Evolutionary conservation across 2,797 vertebrate species (phyloP).

Genomic region (Melanotaenia parkinsoni): DNA sequence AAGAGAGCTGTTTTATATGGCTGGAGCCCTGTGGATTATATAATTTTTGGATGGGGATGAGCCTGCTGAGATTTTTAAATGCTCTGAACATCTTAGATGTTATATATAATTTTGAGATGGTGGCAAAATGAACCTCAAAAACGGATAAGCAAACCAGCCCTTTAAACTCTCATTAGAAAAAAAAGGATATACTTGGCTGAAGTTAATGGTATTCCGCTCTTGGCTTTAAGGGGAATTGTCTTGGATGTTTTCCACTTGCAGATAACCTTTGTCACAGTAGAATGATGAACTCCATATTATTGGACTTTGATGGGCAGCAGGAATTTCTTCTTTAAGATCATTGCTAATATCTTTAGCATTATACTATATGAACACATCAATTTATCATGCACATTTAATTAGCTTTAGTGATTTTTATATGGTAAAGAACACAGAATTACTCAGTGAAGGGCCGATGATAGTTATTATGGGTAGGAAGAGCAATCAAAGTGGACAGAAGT

Average conservation of each 20-base stretch:
- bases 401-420: background rate
- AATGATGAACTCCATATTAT: background rate
- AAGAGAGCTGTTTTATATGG: background rate
- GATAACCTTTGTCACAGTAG: background rate
- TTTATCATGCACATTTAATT: background rate
- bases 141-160: background rate
- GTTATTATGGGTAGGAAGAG: background rate
- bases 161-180: background rate
- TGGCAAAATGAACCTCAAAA: background rate
- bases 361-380: background rate
- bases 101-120: background rate
- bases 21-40: background rate
- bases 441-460: background rate
- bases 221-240: background rate
- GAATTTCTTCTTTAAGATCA: background rate
- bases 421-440: background rate
- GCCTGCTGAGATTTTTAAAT: background rate
- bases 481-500: background rate
- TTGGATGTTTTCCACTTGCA: background rate
- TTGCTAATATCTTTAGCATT: background rate
- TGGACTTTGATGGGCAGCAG: background rate
- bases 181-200: background rate
- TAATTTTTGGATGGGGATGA: background rate
- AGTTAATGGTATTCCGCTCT: background rate
- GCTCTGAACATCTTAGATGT: background rate